A percentile compares a stretch with the other conserved stretches of the same genome.
Conservation (phyloP, 1,140 invertebrate genomes). For the Pseudomyrmex sp. region DNA sequence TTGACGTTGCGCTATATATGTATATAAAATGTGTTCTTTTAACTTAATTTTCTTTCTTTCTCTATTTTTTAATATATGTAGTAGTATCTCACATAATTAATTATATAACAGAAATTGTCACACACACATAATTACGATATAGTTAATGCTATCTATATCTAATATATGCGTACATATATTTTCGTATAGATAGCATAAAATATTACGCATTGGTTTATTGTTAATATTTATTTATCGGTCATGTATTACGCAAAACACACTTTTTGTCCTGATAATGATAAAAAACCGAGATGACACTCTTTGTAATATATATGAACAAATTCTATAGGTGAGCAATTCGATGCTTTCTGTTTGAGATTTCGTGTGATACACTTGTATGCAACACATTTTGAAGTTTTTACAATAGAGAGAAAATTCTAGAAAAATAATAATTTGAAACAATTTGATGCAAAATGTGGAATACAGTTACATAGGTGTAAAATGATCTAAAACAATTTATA, state of each 20-base stretch:
- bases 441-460: background rate
- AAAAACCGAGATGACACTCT: constrained; percentile 50
- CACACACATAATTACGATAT: constrained; percentile 45
- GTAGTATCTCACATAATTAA: constrained; percentile 8
- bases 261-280: constrained; percentile 69
- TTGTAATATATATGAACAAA: background rate
- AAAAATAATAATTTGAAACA: constrained; percentile 1
- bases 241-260: constrained; percentile 48
- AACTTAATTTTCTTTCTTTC: too few species aligned
- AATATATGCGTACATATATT: constrained; percentile 12
- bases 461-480: background rate
- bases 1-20: constrained; percentile 29
- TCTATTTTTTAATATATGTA: constrained; percentile 1
- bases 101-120: constrained; percentile 47
- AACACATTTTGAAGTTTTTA: too few species aligned
- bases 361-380: too few species aligned
- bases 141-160: constrained; percentile 62
- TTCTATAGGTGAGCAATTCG: background rate
- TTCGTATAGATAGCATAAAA: too few species aligned
- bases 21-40: constrained; percentile 4
- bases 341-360: background rate
- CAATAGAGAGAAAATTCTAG: too few species aligned
- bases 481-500: background rate
- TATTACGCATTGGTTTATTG: too few species aligned
- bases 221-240: constrained; percentile 47